phyloP scores from a whole-genome alignment of 2,113 vertebrate species.

The Mesitornis unicolor region DNA sequence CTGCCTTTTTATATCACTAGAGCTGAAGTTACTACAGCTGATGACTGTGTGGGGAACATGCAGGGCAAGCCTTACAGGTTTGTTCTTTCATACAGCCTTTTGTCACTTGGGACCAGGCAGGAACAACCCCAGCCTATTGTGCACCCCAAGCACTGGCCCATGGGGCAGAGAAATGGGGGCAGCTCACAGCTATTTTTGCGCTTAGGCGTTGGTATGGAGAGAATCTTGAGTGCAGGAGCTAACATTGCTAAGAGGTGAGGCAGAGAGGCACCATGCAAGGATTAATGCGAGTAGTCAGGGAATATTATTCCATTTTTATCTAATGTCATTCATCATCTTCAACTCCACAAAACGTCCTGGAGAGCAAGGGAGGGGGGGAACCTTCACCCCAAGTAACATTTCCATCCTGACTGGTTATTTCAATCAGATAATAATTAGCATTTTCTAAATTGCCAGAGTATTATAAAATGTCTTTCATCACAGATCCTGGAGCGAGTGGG shows the following conservation, averaged over 20 bases:
- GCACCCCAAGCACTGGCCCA: not conserved
- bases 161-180: not conserved
- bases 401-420: not conserved
- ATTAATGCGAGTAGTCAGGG: not conserved
- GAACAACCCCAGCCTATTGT: not conserved
- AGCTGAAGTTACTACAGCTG: fast-evolving
- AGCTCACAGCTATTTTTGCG: not conserved
- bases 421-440: slow-evolving; percentile 39
- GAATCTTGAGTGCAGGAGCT: not conserved
- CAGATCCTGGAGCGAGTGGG: not conserved
- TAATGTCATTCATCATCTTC: not conserved
- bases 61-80: not conserved
- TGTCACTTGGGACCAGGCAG: not conserved
- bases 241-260: not conserved
- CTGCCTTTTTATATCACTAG: not conserved
- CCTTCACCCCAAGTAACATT: not conserved
- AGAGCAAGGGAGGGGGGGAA: not conserved
- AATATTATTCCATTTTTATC: not conserved
- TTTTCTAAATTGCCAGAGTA: slow-evolving; percentile 13
- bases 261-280: not conserved
- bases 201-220: not conserved
- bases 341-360: not conserved
- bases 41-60: fast-evolving
- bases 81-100: not conserved
- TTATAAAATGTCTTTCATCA: slow-evolving; percentile 2